Evolutionary conservation across 1,140 invertebrate species (phyloP), one percentile per base, ranked within the genome.

Genomic region (Globodera ellingtonae): DNA sequence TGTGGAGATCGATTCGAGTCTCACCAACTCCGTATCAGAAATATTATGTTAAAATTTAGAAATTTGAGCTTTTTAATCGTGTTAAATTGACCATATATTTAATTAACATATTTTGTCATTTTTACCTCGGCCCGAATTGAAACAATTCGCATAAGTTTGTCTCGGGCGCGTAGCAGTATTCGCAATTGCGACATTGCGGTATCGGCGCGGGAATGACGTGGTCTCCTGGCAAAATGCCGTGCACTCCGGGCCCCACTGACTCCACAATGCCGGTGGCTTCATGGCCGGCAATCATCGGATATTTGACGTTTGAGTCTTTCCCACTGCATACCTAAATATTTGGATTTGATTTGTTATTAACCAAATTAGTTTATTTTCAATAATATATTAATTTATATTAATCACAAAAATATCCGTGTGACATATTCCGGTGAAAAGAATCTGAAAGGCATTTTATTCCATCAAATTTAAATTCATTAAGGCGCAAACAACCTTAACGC

Each of bases 121-220:
- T 15, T 94, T 96, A 70, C 67, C 35, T 21, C 1, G 35, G 24
- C 46, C 75, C 75, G 47, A 77, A 77, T 24, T 52, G 65, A 3
- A 81, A 69, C 18, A 65, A n/a, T 59, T 82, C 65, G 89, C 98
- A 99, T 4, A 99, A 90, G 91, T 99, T 99, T 3, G 97, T 86
- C 86, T 87, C 86, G 15, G 82, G 79, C 62, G 93, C 96, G 80
- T 93, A 93, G 90, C 98, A 99, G 90, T 97, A 98, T 90, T 98
- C 97, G 91, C 98, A 99, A 7, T 95, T 93, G 65, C 93, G 92
- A 90, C 97, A 99, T 90, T 99, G 96, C 4, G 97, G 97, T 82
- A 97, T 94, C 86, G 98, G 99, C 46, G 97, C 90, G 8, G 97
- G 97, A 82, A 99, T 92, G 0, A 99, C 97, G 91, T 97, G 94